Evolutionary conservation across 2,113 vertebrate species (phyloP).

Genomic region (Chrysochloris asiatica): DNA sequence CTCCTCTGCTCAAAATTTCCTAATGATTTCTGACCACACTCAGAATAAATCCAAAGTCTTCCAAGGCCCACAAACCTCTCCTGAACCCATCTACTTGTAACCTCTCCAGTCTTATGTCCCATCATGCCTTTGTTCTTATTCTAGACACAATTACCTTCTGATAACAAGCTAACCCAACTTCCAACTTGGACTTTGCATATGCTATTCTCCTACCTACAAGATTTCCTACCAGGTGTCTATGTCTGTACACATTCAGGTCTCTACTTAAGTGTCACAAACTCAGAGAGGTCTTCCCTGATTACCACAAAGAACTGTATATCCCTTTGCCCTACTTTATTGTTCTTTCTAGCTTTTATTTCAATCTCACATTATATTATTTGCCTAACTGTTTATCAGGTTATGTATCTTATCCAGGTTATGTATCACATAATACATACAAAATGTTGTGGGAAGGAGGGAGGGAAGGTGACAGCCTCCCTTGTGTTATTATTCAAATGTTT

Average conservation of each 20-base stretch:
- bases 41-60: conserved; percentile 22
- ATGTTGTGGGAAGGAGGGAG: background rate
- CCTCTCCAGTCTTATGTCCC: background rate
- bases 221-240: background rate
- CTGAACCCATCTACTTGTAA: background rate
- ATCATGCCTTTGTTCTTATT: background rate
- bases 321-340: background rate
- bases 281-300: background rate
- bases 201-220: background rate
- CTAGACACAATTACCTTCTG: background rate
- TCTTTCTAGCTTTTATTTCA: background rate
- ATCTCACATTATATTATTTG: background rate
- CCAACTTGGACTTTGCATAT: rapidly evolving
- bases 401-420: background rate
- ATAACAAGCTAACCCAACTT: background rate
- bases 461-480: background rate
- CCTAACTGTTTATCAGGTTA: background rate
- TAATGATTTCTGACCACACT: background rate
- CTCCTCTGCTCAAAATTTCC: background rate
- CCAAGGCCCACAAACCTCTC: background rate
- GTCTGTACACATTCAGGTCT: background rate
- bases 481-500: background rate
- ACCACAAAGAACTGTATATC: rapidly evolving
- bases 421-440: background rate
- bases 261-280: background rate